These are phyloP conservation scores for Cyclophora albipunctata DNA, from an alignment of 2,888 invertebrate genomes.

Conservation along the genomic window DNA sequence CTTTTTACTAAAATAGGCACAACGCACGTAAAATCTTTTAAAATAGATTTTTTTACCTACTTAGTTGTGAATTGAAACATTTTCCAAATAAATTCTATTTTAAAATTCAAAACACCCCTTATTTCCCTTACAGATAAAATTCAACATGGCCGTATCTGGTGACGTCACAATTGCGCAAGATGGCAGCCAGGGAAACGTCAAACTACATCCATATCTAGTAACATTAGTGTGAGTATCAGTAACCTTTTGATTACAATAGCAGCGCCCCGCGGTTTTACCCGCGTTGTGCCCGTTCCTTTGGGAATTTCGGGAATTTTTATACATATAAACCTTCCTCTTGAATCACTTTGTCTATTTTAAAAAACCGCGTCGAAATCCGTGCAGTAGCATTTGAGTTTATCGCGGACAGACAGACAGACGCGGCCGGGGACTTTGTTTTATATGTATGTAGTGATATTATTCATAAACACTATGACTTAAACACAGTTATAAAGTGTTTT, in stretches of 20 bases:
- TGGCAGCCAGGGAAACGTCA: conserved; percentile 38
- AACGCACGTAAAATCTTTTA: neutral
- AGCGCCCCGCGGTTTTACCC: neutral
- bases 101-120: no score
- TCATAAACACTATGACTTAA: neutral
- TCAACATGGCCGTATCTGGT: conserved; percentile 40
- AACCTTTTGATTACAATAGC: neutral
- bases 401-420: no score
- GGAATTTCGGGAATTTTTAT: neutral
- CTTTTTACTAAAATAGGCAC: no score
- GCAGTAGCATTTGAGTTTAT: no score
- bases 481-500: no score
- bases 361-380: no score
- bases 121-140: no score
- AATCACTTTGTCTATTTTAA: no score
- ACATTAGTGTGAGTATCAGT: conserved; percentile 50
- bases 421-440: no score
- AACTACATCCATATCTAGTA: conserved; percentile 50
- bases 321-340: no score
- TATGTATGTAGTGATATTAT: neutral
- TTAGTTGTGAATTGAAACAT: conserved; percentile 20
- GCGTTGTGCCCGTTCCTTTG: neutral
- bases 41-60: neutral
- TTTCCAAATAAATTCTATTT: conserved; percentile 4
- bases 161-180: conserved; percentile 45